A percentile compares a stretch with the other conserved stretches of the same genome.
Evolutionary conservation across 2,888 invertebrate species (phyloP).

Genomic region (Ormyrus rosae): DNA sequence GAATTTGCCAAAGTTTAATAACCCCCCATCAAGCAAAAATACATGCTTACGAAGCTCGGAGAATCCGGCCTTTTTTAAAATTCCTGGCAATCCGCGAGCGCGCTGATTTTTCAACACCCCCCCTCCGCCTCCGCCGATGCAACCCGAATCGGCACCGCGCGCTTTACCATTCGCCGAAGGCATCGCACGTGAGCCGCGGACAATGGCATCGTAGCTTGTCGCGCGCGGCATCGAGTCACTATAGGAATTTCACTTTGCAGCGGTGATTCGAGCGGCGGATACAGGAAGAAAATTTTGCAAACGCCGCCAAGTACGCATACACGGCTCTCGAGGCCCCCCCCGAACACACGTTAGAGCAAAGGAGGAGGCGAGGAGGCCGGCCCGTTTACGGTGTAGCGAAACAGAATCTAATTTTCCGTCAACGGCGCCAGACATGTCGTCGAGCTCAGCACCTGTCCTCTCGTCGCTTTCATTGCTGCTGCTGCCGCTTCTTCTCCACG

Average conservation of each 20-base stretch:
- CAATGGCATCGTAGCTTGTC: slow-evolving; percentile 7
- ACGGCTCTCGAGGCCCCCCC: too few relatives aligned
- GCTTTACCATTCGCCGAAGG: too few relatives aligned
- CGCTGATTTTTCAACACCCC: too few relatives aligned
- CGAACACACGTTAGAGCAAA: neutral
- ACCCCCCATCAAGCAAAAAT: too few relatives aligned
- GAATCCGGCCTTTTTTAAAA: too few relatives aligned
- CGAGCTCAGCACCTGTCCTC: slow-evolving; percentile 40
- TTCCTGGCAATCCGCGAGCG: too few relatives aligned
- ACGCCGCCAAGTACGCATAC: neutral
- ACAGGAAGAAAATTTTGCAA: slow-evolving; percentile 8
- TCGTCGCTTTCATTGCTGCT: neutral
- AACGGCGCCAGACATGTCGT: slow-evolving; percentile 47
- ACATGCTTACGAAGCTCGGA: too few relatives aligned
- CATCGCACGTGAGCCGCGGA: neutral
- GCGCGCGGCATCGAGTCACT: neutral
- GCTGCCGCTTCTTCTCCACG: slow-evolving; percentile 10
- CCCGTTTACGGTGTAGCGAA: slow-evolving; percentile 16
- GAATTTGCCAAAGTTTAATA: too few relatives aligned
- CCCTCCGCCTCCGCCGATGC: too few relatives aligned
- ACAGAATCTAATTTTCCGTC: slow-evolving; percentile 51
- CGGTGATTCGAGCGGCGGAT: slow-evolving; percentile 3
- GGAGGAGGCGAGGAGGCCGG: neutral
- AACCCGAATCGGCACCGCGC: too few relatives aligned
- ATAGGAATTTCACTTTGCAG: slow-evolving; percentile 32